These are phyloP conservation scores for Beaufortia kweichowensis DNA, from an alignment of 2,113 vertebrate genomes.

Conservation along the genomic window DNA sequence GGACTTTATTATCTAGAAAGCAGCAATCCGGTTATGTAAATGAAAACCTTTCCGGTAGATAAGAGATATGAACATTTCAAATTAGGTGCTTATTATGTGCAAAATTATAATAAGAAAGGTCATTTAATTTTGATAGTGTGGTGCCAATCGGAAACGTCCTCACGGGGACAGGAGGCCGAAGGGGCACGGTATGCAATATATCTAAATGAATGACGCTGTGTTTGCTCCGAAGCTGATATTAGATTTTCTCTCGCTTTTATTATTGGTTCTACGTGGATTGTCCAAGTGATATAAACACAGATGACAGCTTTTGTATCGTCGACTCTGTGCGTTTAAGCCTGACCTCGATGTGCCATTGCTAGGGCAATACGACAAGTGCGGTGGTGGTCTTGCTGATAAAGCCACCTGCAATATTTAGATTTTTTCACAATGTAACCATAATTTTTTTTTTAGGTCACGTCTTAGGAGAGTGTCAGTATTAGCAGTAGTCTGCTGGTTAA, in stretches of 20 bases:
- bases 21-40: constrained; percentile 29
- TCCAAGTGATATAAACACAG: constrained; percentile 57
- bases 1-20: constrained; percentile 28
- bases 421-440: constrained; percentile 45
- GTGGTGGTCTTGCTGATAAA: constrained; percentile 44
- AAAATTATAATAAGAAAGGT: constrained; percentile 50
- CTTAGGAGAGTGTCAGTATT: constrained; percentile 11
- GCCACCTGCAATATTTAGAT: constrained; percentile 64
- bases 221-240: constrained; percentile 60
- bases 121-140: constrained; percentile 36
- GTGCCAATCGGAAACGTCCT: constrained; percentile 48
- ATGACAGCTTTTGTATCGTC: constrained; percentile 65
- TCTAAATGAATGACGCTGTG: constrained; percentile 41
- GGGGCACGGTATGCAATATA: constrained; percentile 46
- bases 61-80: constrained; percentile 33
- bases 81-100: constrained; percentile 47
- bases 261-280: constrained; percentile 56
- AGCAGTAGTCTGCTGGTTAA: constrained; percentile 25
- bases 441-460: constrained; percentile 45
- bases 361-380: constrained; percentile 56
- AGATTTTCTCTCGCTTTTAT: constrained; percentile 51
- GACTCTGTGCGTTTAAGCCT: constrained; percentile 60
- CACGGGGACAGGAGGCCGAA: constrained; percentile 20
- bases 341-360: constrained; percentile 70
- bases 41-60: constrained; percentile 39